These are phyloP conservation scores for Eriocheir sinensis DNA, from an alignment of 1,140 invertebrate genomes.

Conservation along the genomic window DNA sequence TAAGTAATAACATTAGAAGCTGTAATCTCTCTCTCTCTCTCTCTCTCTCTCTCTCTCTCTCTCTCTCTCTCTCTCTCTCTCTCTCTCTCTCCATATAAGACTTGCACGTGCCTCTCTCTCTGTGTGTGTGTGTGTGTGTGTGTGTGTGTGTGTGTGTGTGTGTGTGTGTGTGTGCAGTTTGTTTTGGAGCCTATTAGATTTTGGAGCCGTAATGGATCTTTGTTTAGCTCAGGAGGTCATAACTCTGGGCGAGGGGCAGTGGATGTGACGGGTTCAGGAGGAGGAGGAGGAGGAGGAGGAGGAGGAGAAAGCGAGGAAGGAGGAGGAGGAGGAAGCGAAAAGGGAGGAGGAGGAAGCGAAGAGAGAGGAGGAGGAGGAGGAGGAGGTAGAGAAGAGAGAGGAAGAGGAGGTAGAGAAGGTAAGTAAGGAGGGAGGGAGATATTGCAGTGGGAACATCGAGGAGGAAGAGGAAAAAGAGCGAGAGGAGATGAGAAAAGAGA, in stretches of 20 bases:
- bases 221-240: conserved; percentile 12
- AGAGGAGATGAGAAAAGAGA: too few species aligned
- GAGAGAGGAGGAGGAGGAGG: too few species aligned
- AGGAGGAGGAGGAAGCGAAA: neutral
- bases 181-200: neutral
- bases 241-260: neutral
- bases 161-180: neutral
- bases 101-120: too few species aligned
- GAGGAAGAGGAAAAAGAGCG: too few species aligned
- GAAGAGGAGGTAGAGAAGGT: neutral
- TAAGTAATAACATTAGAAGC: too few species aligned
- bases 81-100: too few species aligned
- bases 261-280: neutral
- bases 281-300: conserved; percentile 1
- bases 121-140: neutral
- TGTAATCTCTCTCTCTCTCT: too few species aligned
- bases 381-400: neutral
- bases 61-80: too few species aligned
- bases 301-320: neutral
- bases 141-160: neutral
- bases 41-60: too few species aligned
- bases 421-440: too few species aligned
- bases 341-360: too few species aligned
- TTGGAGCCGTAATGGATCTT: neutral
- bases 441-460: too few species aligned